These are phyloP conservation scores for Bergia puertoricense DNA, from an alignment of 92 coral and sea anemone genomes.

Conservation along the genomic window DNA sequence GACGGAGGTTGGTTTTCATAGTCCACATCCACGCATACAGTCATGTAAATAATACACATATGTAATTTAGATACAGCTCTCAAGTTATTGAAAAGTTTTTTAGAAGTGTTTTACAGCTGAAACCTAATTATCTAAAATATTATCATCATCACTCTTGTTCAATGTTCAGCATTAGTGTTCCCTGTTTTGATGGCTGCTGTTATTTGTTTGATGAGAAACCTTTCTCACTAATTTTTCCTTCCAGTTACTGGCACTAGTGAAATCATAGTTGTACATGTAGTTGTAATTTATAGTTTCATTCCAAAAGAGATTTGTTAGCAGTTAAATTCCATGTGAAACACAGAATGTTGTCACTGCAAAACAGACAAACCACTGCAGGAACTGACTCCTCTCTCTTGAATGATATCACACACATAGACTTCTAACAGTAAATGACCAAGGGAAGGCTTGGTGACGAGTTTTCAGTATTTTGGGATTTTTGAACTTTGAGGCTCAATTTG, in stretches of 20 bases:
- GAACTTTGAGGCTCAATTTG: not conserved
- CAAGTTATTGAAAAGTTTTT: not conserved
- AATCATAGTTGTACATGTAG: not conserved
- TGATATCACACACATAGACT: not conserved
- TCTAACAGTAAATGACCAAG: not conserved
- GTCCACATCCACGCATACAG: no score
- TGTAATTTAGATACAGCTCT: no score
- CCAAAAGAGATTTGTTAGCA: not conserved
- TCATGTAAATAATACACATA: no score
- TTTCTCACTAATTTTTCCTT: not conserved
- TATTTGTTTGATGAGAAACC: not conserved
- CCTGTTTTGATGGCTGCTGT: not conserved
- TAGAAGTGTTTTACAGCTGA: not conserved
- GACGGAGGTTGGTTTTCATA: slow-evolving; percentile 65
- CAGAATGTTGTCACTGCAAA: not conserved
- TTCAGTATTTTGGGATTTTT: not conserved
- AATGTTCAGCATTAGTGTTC: not conserved
- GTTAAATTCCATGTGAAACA: not conserved
- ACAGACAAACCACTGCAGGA: not conserved
- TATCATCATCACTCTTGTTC: not conserved
- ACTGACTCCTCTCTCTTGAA: not conserved
- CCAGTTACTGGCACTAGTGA: not conserved
- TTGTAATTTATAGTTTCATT: not conserved
- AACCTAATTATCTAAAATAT: not conserved
- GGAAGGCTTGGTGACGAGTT: not conserved